Evolutionary conservation across 2,888 invertebrate genomes (phyloP).

Genomic region (Agrotis clavis): DNA sequence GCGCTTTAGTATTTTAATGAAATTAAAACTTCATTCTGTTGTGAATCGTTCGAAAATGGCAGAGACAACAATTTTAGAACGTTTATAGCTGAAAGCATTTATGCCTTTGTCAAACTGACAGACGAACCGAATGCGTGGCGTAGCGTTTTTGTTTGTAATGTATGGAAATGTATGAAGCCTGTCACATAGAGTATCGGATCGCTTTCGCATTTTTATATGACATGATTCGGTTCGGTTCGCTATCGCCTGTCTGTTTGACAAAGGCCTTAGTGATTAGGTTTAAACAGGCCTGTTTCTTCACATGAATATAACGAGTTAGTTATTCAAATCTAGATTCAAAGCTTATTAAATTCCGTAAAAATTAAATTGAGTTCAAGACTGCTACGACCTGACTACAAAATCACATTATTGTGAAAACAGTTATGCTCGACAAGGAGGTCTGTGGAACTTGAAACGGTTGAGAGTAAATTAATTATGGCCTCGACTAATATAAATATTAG

Average conservation of each 20-base stretch:
- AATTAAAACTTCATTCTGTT: background rate
- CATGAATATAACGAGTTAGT: background rate
- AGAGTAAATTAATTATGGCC: no score
- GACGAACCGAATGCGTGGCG: no score
- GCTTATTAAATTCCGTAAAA: background rate
- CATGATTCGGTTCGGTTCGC: no score
- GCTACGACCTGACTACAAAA: background rate
- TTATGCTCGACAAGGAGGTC: background rate
- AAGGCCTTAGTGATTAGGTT: background rate
- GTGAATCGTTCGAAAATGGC: background rate
- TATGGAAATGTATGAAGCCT: no score
- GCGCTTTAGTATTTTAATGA: background rate
- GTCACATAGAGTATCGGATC: no score
- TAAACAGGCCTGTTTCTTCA: background rate
- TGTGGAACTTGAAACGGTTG: no score
- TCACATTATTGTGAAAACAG: background rate
- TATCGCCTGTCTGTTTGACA: no score
- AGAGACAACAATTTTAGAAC: background rate
- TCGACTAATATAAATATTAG: no score
- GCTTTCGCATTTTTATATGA: no score
- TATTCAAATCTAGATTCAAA: conserved; percentile 13
- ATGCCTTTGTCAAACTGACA: no score
- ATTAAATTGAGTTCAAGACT: background rate
- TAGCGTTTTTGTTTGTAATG: no score
- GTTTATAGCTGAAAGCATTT: background rate